Conservation (phyloP, 2,797 vertebrate genomes). For the Caiman crocodilus region DNA sequence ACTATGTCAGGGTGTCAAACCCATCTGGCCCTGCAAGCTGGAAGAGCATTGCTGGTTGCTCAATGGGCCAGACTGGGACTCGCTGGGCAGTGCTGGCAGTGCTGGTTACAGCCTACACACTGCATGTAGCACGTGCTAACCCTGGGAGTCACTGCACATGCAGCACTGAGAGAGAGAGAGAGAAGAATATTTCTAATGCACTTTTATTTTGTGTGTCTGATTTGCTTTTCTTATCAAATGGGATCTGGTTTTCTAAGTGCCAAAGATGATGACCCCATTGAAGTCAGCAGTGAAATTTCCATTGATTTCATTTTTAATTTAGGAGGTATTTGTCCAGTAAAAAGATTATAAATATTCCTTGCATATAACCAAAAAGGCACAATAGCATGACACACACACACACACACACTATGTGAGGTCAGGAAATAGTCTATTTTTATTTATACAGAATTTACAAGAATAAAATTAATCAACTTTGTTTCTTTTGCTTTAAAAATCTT, state of each 20-base stretch:
- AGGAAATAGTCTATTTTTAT: background rate
- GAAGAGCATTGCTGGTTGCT: too few species aligned
- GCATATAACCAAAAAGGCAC: background rate
- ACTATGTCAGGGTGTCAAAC: too few species aligned
- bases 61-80: too few species aligned
- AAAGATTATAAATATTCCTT: background rate
- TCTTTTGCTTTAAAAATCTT: background rate
- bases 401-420: too few species aligned
- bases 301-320: constrained; percentile 9
- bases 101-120: too few species aligned
- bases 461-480: background rate
- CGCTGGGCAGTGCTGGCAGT: too few species aligned
- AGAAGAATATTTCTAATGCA: background rate
- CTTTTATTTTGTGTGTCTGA: background rate
- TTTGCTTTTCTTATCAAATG: background rate
- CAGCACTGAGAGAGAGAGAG: background rate
- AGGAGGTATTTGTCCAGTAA: background rate
- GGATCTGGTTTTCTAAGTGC: constrained; percentile 4
- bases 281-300: background rate
- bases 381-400: too few species aligned
- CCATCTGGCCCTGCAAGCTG: too few species aligned
- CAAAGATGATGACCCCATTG: background rate
- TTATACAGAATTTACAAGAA: background rate
- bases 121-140: too few species aligned
- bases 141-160: too few species aligned